A percentile compares a stretch with the other conserved stretches of the same genome.
Evolutionary conservation across 2,797 vertebrate genomes (phyloP).

Genomic region (Anomalospiza imberbis): DNA sequence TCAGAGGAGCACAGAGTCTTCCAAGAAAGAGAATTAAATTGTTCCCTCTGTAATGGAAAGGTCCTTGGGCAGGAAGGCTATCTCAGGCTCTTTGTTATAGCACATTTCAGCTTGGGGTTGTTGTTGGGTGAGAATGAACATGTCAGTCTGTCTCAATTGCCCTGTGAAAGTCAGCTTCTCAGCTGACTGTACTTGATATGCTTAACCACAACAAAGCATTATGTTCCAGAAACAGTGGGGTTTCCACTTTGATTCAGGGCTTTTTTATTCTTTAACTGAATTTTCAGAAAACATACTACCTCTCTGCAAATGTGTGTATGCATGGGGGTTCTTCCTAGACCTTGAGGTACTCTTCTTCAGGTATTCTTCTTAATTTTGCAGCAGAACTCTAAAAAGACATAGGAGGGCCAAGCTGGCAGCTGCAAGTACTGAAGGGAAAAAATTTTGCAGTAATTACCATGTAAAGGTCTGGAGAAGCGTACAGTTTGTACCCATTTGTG

Average conservation of each 20-base stretch:
- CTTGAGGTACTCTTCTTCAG: not conserved
- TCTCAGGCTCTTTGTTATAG: not conserved
- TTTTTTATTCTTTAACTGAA: not conserved
- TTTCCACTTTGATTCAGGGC: not conserved
- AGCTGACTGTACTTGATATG: not conserved
- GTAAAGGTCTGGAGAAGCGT: not conserved
- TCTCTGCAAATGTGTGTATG: not conserved
- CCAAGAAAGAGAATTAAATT: not conserved
- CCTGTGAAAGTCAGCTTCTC: not conserved
- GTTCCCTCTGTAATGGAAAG: not conserved
- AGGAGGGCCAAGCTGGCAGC: not conserved
- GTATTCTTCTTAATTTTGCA: not conserved
- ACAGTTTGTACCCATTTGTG: rapidly evolving
- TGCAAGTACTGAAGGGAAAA: not conserved
- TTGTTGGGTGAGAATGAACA: not conserved
- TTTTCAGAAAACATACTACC: not conserved
- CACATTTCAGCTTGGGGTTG: not conserved
- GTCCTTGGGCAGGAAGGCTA: not conserved
- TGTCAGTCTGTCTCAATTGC: not conserved
- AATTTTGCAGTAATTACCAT: not conserved
- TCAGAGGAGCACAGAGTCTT: not conserved
- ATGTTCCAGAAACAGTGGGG: not conserved
- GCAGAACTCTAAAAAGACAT: not conserved
- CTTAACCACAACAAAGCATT: not conserved
- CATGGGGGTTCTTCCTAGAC: not conserved